A percentile compares a stretch with the other conserved stretches of the same genome.
These are phyloP conservation scores for Camelus bactrianus DNA, from an alignment of 2,113 vertebrate genomes.

Conservation along the genomic window DNA sequence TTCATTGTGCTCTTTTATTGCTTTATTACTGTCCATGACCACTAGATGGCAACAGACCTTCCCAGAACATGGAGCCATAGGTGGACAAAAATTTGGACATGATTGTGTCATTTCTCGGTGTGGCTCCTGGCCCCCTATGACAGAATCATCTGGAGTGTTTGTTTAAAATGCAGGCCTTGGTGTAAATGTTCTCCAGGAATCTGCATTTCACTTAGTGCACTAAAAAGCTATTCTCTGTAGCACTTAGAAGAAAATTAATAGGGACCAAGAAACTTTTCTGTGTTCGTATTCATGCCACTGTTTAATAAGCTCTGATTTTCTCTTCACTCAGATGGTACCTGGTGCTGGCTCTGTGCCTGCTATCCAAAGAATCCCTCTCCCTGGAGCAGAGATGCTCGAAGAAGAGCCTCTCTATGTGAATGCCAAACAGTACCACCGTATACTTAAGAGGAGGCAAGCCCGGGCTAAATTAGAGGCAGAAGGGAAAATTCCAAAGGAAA, in stretches of 20 bases:
- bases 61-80: neutral
- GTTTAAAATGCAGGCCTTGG: neutral
- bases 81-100: neutral
- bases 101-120: neutral
- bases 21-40: neutral
- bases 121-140: neutral
- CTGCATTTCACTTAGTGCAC: neutral
- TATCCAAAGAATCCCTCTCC: constrained; percentile 97
- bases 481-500: constrained; percentile 98
- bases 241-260: neutral
- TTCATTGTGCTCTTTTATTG: neutral
- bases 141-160: neutral
- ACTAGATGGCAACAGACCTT: constrained; percentile 79
- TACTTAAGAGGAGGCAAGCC: constrained; percentile 97
- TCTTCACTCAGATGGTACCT: constrained; percentile 94
- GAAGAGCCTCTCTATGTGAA: constrained; percentile 99
- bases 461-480: constrained; percentile 98
- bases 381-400: constrained; percentile 98
- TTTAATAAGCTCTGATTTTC: neutral
- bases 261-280: neutral
- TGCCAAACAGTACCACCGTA: constrained; percentile 99
- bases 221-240: neutral
- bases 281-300: neutral
- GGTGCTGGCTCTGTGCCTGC: constrained; percentile 94
- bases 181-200: constrained; percentile 12